Conservation (phyloP, 1,140 invertebrate species). For the Tribolium madens region DNA sequence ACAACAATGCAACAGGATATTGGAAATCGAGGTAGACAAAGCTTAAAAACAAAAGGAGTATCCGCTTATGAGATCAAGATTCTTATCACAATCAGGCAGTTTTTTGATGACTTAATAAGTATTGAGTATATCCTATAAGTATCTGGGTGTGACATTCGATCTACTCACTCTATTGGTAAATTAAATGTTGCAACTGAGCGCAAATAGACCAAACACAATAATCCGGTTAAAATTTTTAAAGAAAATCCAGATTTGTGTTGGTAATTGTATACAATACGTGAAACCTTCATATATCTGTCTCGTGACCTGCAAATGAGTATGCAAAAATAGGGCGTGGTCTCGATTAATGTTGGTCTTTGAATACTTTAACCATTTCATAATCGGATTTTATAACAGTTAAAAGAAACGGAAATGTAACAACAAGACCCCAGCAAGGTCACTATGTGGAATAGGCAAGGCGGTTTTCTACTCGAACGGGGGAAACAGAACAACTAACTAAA, state of each 20-base stretch:
- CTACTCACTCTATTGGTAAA: not conserved
- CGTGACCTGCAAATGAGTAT: slow-evolving; percentile 29
- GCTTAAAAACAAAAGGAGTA: not conserved
- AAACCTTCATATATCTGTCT: slow-evolving; percentile 30
- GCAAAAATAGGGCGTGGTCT: slow-evolving; percentile 34
- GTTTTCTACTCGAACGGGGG: not conserved
- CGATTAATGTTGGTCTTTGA: slow-evolving; percentile 31
- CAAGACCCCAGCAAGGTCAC: slow-evolving; percentile 27
- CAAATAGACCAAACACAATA: not conserved
- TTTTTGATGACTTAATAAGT: not conserved
- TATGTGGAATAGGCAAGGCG: slow-evolving; percentile 23
- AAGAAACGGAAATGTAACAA: slow-evolving; percentile 37
- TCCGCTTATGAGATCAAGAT: not conserved
- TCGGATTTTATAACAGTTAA: slow-evolving; percentile 39
- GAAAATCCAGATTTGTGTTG: slow-evolving; percentile 16
- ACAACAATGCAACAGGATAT: not conserved
- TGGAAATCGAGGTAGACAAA: not conserved
- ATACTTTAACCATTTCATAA: slow-evolving; percentile 31
- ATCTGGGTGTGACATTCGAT: not conserved
- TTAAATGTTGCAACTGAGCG: not conserved
- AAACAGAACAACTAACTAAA: not conserved
- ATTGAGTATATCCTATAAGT: not conserved
- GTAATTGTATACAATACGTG: not conserved
- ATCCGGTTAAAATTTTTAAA: slow-evolving; percentile 13
- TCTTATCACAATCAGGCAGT: not conserved